These are phyloP conservation scores for Pluvialis apricaria DNA, from an alignment of 2,113 vertebrate species.

Conservation along the genomic window DNA sequence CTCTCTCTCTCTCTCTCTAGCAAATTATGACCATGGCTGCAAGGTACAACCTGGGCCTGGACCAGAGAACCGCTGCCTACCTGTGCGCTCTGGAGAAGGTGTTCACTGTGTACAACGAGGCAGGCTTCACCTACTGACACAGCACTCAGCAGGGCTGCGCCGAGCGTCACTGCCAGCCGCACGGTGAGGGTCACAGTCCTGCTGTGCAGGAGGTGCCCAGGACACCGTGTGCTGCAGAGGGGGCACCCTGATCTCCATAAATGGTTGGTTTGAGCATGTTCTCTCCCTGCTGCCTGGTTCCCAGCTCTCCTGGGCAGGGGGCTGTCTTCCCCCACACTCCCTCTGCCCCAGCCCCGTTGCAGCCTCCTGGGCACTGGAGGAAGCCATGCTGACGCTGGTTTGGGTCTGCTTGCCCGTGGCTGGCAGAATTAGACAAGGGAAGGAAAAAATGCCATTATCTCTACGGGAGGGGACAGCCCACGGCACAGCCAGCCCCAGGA, in stretches of 20 bases:
- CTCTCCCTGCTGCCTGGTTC: background rate
- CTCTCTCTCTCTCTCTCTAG: conserved; percentile 46
- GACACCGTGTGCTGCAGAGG: background rate
- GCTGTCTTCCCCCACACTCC: background rate
- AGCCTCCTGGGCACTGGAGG: background rate
- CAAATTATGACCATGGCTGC: conserved; percentile 86
- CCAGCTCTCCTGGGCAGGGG: background rate
- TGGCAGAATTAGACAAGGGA: background rate
- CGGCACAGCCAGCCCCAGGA: background rate
- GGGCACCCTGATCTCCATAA: background rate
- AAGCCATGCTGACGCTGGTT: background rate
- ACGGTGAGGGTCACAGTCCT: background rate
- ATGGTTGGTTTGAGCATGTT: background rate
- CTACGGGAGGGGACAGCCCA: background rate
- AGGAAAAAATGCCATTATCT: background rate
- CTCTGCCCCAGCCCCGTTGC: background rate
- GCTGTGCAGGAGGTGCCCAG: background rate
- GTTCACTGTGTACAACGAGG: conserved; percentile 83
- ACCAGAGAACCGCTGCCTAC: conserved; percentile 86
- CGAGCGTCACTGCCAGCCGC: rapidly evolving
- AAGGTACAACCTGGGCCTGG: conserved; percentile 85
- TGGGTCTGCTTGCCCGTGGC: background rate
- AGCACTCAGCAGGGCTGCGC: background rate
- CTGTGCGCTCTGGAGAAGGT: conserved; percentile 89
- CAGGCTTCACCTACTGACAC: conserved; percentile 73